Evolutionary conservation across 1,140 invertebrate species (phyloP).

Genomic region (Drosophila burlai): DNA sequence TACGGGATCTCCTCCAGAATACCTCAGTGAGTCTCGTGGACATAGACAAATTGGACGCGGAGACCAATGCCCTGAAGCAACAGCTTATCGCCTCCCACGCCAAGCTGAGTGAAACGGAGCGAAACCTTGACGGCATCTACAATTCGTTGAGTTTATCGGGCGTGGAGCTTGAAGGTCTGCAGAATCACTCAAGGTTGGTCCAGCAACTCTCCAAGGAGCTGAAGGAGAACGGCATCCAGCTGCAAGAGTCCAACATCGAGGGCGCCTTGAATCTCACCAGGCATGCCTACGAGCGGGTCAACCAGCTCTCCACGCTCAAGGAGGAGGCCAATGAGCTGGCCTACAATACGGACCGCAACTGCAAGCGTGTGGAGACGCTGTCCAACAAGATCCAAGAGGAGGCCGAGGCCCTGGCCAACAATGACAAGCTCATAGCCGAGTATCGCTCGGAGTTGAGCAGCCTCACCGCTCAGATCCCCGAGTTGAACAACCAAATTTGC

Average conservation of each 20-base stretch:
- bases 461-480: constrained; percentile 91
- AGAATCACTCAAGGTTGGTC: constrained; percentile 90
- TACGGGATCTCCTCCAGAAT: constrained; percentile 90
- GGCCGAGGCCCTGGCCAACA: constrained; percentile 90
- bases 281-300: constrained; percentile 89
- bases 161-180: constrained; percentile 91
- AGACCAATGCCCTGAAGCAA: constrained; percentile 83
- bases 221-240: constrained; percentile 93
- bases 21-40: constrained; percentile 91
- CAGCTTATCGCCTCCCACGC: constrained; percentile 83
- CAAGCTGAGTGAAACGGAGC: constrained; percentile 86
- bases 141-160: constrained; percentile 92
- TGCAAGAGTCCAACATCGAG: constrained; percentile 97
- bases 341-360: constrained; percentile 92
- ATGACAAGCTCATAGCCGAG: constrained; percentile 88
- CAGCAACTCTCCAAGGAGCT: constrained; percentile 91
- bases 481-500: constrained; percentile 95
- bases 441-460: constrained; percentile 89
- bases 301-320: constrained; percentile 86
- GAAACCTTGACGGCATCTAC: constrained; percentile 91
- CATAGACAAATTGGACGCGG: constrained; percentile 88
- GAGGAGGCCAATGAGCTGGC: constrained; percentile 89
- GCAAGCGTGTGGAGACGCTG: constrained; percentile 92
- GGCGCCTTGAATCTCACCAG: constrained; percentile 96
- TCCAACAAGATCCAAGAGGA: constrained; percentile 89